These are phyloP conservation scores for Nowickia ferox DNA, from an alignment of 2,888 invertebrate genomes.

Conservation along the genomic window DNA sequence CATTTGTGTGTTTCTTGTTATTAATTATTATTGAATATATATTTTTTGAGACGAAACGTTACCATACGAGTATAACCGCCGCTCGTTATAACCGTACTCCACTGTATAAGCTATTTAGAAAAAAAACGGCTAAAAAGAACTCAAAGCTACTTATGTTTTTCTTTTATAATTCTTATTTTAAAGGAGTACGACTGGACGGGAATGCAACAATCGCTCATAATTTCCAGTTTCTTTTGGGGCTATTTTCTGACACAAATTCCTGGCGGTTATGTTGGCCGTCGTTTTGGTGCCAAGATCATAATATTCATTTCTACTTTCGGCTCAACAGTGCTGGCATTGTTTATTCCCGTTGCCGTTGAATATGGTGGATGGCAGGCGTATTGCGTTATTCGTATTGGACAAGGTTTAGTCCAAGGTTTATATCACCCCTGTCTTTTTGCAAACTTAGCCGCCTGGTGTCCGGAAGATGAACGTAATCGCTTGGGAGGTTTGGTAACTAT, in stretches of 20 bases:
- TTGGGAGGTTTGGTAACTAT: constrained; percentile 85
- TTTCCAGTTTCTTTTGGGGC: constrained; percentile 92
- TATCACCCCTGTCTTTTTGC: constrained; percentile 88
- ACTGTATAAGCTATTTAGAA: no score
- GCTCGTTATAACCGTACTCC: no score
- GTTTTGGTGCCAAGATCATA: constrained; percentile 87
- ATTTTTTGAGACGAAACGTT: no score
- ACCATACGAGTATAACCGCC: no score
- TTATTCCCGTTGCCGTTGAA: constrained; percentile 88
- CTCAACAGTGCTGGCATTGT: constrained; percentile 86
- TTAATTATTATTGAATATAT: no score
- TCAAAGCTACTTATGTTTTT: neutral
- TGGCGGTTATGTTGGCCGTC: constrained; percentile 88
- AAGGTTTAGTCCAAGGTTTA: constrained; percentile 88
- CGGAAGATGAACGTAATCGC: constrained; percentile 86
- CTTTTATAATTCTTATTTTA: constrained; percentile 39
- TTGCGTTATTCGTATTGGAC: constrained; percentile 85
- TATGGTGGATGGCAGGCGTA: constrained; percentile 86
- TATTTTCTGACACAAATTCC: constrained; percentile 87
- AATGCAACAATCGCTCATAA: constrained; percentile 84
- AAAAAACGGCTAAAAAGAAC: no score
- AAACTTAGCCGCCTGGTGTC: constrained; percentile 88
- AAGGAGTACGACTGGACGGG: constrained; percentile 84
- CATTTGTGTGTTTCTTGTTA: no score
- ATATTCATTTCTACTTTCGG: constrained; percentile 85